Evolutionary conservation across 2,797 vertebrate genomes (phyloP).

Genomic region (Sebastes nivosus): DNA sequence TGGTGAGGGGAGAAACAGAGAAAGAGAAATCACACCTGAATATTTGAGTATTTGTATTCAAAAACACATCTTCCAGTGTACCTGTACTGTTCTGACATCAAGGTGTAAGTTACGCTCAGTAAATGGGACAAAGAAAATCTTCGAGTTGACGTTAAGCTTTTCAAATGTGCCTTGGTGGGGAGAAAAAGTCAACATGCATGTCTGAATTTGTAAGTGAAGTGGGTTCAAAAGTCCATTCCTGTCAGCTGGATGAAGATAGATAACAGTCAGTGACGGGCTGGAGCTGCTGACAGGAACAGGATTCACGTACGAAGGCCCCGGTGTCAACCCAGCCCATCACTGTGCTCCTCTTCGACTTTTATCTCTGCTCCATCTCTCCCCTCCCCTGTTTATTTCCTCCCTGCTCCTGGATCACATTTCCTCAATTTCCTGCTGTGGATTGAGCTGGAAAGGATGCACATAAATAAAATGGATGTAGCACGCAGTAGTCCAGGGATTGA

Average conservation of each 20-base stretch:
- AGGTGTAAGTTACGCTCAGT: not conserved
- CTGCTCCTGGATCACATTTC: constrained; percentile 59
- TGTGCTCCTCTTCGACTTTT: constrained; percentile 24
- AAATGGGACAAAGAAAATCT: not conserved
- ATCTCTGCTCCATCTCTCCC: constrained; percentile 50
- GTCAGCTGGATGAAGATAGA: constrained; percentile 19
- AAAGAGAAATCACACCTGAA: not conserved
- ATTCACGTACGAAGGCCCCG: constrained; percentile 14
- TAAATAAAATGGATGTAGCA: constrained; percentile 21
- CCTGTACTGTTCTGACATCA: not conserved
- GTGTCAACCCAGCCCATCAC: not conserved
- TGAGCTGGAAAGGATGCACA: constrained; percentile 33
- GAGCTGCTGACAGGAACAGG: constrained; percentile 44
- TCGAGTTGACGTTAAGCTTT: not conserved
- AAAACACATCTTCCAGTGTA: not conserved
- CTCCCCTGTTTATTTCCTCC: constrained; percentile 59
- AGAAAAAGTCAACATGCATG: not conserved
- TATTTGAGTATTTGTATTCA: not conserved
- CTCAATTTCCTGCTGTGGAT: constrained; percentile 48
- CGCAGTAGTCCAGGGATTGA: not conserved
- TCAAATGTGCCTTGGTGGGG: not conserved
- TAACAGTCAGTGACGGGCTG: not conserved
- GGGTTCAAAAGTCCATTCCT: constrained; percentile 7
- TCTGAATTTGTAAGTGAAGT: not conserved
- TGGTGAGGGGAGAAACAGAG: not conserved